Base-by-base conservation (phyloP, 2,113 vertebrate species). In the Entomyzon cyanotis region DNA sequence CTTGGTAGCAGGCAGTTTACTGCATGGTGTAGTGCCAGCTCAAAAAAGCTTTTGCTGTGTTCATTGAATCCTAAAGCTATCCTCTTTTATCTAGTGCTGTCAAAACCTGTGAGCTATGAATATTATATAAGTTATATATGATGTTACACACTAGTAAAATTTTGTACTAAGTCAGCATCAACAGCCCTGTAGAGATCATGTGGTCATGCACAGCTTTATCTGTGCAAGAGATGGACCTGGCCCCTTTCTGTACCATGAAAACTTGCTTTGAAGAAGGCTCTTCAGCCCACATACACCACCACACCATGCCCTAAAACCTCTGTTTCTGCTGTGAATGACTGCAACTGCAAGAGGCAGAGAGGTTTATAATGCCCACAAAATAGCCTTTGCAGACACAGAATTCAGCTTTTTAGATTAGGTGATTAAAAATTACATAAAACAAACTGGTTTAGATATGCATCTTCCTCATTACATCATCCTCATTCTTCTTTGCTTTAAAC, bases 141-240 rank as follows among this genome's bases (percentile, higher is more conserved):
- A 59, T 27, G 23, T 52, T 73, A 56, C 47, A 63, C 13, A 5
- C 9, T 21, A 18, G 37, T 58, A 1, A 75, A 53, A n/a, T 63
- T 63, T 55, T 33, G 73, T 33, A 17, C 44, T 33, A 33, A 5
- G 60, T 55, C 62, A 79, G 65, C 44, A 49, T 6, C 28, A 81
- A 33, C 27, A 89, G 37, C 37, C 33, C 23, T 2, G 7, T 23
- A n/a, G 35, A 87, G 50, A 89, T 11, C 16, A 9, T 2, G 6
- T 2, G 0, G 41, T 31, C 1, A 1, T 3, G 10, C 1, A 4
- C n/a, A 63, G 77, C 41, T 74, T 60, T 37, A 35, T 50, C 56
- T 77, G 50, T 47, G 55, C 35, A 58, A 37, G 25, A 68, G 31
- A 35, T 31, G 37, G 49, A 88, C 39, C 20, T 18, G 8, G 18